Evolutionary conservation across 2,113 vertebrate species (phyloP).

Genomic region (Amia ocellicauda): DNA sequence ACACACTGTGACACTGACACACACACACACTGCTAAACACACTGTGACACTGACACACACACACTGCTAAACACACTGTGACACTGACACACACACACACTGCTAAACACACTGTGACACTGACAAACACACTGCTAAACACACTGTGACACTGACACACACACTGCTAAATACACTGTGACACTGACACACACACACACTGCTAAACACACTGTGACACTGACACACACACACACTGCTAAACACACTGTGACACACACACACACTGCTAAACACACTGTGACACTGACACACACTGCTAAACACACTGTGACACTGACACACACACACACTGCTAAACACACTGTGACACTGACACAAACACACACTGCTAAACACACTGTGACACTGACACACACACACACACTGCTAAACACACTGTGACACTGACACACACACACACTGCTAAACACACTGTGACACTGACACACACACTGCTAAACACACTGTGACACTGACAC

Average conservation of each 20-base stretch:
- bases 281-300: background rate
- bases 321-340: no score
- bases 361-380: slow-evolving; percentile 6
- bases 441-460: slow-evolving; percentile 6
- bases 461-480: background rate
- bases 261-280: background rate
- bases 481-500: no score
- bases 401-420: no score
- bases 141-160: background rate
- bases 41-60: slow-evolving; percentile 1
- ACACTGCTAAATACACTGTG: slow-evolving; percentile 5
- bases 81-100: background rate
- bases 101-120: slow-evolving; percentile 7
- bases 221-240: background rate
- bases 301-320: background rate
- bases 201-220: no score
- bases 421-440: background rate
- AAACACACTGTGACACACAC: slow-evolving; percentile 5
- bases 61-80: no score
- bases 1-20: no score
- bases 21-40: slow-evolving; percentile 9
- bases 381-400: slow-evolving; percentile 1
- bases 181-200: background rate
- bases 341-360: background rate
- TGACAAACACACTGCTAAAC: background rate